A percentile compares a stretch with the other conserved stretches of the same genome.
Evolutionary conservation across 2,888 invertebrate genomes (phyloP).

Genomic region (Xanthorhoe designata): DNA sequence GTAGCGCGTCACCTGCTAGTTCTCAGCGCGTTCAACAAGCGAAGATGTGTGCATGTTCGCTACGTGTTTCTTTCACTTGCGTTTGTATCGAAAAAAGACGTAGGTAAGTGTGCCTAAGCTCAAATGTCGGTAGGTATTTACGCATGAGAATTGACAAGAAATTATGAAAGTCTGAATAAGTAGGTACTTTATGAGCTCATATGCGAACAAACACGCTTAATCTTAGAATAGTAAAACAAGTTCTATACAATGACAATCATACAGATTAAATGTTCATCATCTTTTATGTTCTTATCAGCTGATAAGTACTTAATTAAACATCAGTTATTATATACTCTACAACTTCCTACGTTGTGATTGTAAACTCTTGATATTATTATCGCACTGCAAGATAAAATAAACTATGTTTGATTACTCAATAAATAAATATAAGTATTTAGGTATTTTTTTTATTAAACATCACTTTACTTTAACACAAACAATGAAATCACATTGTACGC

Average conservation of each 20-base stretch:
- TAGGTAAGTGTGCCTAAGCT: too few species aligned
- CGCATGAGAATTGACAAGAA: background rate
- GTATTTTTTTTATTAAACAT: too few species aligned
- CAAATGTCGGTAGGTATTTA: background rate
- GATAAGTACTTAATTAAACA: background rate
- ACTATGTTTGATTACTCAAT: too few species aligned
- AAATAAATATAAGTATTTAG: too few species aligned
- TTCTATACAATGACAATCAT: slow-evolving; percentile 11
- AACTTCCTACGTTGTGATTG: slow-evolving; percentile 8
- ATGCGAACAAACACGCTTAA: slow-evolving; percentile 9
- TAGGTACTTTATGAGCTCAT: slow-evolving; percentile 9
- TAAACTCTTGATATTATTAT: background rate
- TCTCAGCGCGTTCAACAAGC: too few species aligned
- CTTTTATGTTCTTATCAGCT: slow-evolving; percentile 17
- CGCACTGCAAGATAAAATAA: too few species aligned
- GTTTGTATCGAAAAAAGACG: too few species aligned
- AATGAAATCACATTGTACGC: too few species aligned
- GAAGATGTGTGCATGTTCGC: too few species aligned
- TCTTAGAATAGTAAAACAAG: slow-evolving; percentile 9
- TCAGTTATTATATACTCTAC: background rate
- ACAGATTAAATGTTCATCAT: slow-evolving; percentile 15
- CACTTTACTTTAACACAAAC: too few species aligned
- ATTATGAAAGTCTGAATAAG: slow-evolving; percentile 8
- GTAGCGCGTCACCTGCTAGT: too few species aligned
- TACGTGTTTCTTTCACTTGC: too few species aligned